Evolutionary conservation across 2,888 invertebrate species (phyloP), one percentile per base, ranked within the genome.

Genomic region (Apocheima hispidaria): DNA sequence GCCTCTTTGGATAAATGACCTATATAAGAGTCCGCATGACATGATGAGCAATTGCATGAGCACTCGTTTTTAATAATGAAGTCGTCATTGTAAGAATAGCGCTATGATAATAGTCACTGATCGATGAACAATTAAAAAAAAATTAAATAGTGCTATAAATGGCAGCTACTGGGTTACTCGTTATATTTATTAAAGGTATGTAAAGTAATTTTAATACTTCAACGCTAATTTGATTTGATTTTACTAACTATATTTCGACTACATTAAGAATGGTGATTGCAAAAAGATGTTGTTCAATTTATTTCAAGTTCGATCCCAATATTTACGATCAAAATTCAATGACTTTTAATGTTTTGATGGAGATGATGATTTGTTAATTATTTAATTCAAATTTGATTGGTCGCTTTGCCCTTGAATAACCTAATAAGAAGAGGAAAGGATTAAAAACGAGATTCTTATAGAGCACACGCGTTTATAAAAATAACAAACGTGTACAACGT

Each of bases 281-380:
- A 51, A 51, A 43, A 50, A 57, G 35, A 57, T 57, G 33, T 58
- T 21, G 38, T 46, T 14, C 43, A 59, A 59, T 52, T 48, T 52
- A 52, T 40, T 48, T 59, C 33, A 59, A 46, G 59, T 49, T 35
- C 28, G 38, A 38, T 21, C 10, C 46, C 18, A 48, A 48, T 35
- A 35, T 59, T 53, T 38, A 46, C 48, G 43, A 50, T 44, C 50
- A 28, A 35, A 20, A 38, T 49, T 43, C 49, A 23, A 50, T 54
- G 16, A 60, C 23, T 54, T 48, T 38, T 46, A 33, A 16, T 41
- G 28, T 18, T 60, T 49, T 43, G 49, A 49, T 53, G 16, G 20
- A 48, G 38, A 12, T 28, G 41, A 59, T 48, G 59, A 53, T 59
- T 58, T 41, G 48, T 18, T 59, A 30, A 48, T 59, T 40, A 41